phyloP scores from a whole-genome alignment of 2,888 invertebrate species.

The Ctenicera cuprea region DNA sequence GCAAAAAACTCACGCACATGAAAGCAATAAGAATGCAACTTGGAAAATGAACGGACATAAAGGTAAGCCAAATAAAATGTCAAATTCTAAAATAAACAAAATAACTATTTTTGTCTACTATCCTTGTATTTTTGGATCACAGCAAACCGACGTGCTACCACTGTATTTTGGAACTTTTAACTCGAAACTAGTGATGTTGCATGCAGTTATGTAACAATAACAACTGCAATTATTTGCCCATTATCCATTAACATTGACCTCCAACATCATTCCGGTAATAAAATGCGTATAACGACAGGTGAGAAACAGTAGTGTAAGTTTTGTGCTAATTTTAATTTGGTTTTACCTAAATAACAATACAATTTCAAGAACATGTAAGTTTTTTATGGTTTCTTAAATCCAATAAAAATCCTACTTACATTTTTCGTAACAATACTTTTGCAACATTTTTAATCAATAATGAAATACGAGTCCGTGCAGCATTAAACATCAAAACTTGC shows the following conservation, averaged over 20 bases:
- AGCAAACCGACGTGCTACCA: neutral
- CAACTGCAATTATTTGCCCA: constrained; percentile 17
- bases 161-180: neutral
- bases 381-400: too few species aligned
- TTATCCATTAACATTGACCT: constrained; percentile 20
- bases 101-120: too few species aligned
- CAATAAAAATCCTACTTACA: too few species aligned
- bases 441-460: neutral
- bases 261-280: neutral
- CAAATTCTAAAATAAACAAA: constrained; percentile 3
- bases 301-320: neutral
- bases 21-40: constrained; percentile 21
- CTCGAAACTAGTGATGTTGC: neutral
- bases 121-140: constrained; percentile 8
- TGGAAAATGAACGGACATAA: constrained; percentile 27
- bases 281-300: constrained; percentile 11
- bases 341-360: neutral
- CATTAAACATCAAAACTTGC: too few species aligned
- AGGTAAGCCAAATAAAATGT: neutral
- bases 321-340: neutral
- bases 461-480: too few species aligned
- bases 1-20: constrained; percentile 25
- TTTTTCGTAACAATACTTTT: too few species aligned
- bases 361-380: too few species aligned
- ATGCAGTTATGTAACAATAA: constrained; percentile 21